Evolutionary conservation across 2,797 vertebrate species (phyloP).

Genomic region (Diplodus puntazzo): DNA sequence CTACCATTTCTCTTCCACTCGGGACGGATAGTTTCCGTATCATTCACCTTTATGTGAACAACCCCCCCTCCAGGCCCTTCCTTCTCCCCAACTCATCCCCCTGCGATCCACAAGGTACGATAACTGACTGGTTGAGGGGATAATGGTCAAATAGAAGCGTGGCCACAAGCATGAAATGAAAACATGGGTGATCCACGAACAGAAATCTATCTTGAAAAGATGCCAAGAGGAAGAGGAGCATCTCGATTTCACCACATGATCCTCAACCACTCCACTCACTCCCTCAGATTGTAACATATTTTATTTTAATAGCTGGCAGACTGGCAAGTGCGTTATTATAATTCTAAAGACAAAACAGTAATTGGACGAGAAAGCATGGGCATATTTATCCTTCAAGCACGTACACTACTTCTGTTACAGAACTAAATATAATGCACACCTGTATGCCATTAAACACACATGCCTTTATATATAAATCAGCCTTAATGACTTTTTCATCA

Average conservation of each 20-base stretch:
- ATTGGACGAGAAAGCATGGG: not conserved
- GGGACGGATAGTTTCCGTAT: constrained; percentile 68
- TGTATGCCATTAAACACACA: not conserved
- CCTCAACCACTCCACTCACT: constrained; percentile 29
- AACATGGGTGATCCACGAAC: constrained; percentile 60
- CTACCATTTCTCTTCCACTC: constrained; percentile 66
- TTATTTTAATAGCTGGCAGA: constrained; percentile 17
- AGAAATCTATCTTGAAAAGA: constrained; percentile 55
- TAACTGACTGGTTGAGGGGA: constrained; percentile 57
- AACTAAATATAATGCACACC: not conserved
- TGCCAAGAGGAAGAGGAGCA: constrained; percentile 48
- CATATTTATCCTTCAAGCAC: not conserved
- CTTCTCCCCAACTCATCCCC: constrained; percentile 2
- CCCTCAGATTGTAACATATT: constrained; percentile 1
- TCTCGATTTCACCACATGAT: constrained; percentile 49
- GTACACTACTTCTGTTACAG: not conserved
- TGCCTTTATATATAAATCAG: not conserved
- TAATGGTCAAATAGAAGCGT: constrained; percentile 58
- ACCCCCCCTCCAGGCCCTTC: not conserved
- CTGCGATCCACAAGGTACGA: constrained; percentile 46
- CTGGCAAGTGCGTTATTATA: constrained; percentile 3
- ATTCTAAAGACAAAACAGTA: constrained; percentile 8
- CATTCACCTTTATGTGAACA: constrained; percentile 74
- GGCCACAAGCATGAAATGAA: constrained; percentile 72
- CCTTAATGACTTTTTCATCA: constrained; percentile 24